Evolutionary conservation across 1,140 invertebrate genomes (phyloP), one percentile per base, ranked within the genome.

Genomic region (Apis laboriosa): DNA sequence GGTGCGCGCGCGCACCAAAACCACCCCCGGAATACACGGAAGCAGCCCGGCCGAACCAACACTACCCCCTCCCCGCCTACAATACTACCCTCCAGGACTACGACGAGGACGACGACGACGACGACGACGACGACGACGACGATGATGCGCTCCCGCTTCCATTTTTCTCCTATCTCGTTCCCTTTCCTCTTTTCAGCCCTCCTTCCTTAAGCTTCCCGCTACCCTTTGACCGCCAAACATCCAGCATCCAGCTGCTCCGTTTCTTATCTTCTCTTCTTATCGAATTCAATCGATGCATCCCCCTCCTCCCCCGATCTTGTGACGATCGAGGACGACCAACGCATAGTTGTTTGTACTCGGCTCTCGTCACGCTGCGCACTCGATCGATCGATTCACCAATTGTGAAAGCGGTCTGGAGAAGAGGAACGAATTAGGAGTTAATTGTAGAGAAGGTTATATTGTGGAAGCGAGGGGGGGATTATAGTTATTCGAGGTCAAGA

Each of bases 1-100:
- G 60, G 90, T 92, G 91, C 92, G 93, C 93, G 92, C 93, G 90
- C 90, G 82, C 87, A 90, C 77, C 75, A 87, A 83, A 77, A 86
- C 74, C 83, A 89, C 87, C 89, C 91, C 85, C 85, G 86, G 86
- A 87, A 86, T 84, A 90, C 75, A 84, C 82, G 76, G 82, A 89
- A 88, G 87, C 87, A 86, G 86, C 87, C 87, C 86, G 86, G 87
- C 87, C 81, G 87, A 88, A 84, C 84, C 73, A 85, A 78, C 83
- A 64, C 53, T 79, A 86, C 77, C 86, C 53, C 86, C 63, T 60
- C 61, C 63, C 64, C 80, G 58, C 58, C 64, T 49, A 81, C 79
- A 43, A 58, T 79, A 73, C 67, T 80, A 71, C 71, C 84, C 55
- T 53, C 76, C 79, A 80, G 72, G 71, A 74, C 72, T n/a, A 67